Evolutionary conservation across 2,113 vertebrate species (phyloP).

Genomic region (Cervus canadensis): DNA sequence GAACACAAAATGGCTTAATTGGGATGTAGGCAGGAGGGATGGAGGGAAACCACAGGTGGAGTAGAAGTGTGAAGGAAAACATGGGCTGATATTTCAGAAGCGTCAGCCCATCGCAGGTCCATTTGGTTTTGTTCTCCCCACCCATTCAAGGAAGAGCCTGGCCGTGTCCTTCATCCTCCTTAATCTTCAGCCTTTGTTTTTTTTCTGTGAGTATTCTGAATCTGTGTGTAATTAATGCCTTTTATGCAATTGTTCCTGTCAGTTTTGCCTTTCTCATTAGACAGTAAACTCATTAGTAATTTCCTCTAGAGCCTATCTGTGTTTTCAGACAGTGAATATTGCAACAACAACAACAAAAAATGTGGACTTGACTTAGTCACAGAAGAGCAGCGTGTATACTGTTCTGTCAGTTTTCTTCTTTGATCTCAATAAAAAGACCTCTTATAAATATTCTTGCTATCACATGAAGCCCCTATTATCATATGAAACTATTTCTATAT

Average conservation of each 20-base stretch:
- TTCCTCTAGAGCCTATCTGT: background rate
- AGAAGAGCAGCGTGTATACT: background rate
- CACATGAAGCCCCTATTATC: background rate
- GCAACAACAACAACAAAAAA: background rate
- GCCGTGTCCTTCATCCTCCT: background rate
- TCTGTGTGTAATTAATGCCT: background rate
- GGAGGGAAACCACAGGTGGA: background rate
- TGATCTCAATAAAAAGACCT: background rate
- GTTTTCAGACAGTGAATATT: background rate
- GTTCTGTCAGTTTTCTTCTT: background rate
- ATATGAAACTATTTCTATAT: background rate
- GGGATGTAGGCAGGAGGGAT: background rate
- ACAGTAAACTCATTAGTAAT: constrained; percentile 8
- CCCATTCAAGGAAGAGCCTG: background rate
- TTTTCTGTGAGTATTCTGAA: background rate
- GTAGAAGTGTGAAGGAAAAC: background rate
- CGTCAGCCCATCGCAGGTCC: accelerated
- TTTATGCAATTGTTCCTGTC: background rate
- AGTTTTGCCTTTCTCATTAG: constrained; percentile 5
- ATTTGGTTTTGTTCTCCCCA: background rate
- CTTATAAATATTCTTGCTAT: background rate
- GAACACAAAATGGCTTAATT: background rate
- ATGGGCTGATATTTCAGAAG: background rate
- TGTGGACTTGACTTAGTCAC: background rate
- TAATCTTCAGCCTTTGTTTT: background rate